Percentiles rank a stretch among this genome's conserved stretches.
phyloP scores from a whole-genome alignment of 2,797 vertebrate genomes.

The Galaxias olidus region DNA sequence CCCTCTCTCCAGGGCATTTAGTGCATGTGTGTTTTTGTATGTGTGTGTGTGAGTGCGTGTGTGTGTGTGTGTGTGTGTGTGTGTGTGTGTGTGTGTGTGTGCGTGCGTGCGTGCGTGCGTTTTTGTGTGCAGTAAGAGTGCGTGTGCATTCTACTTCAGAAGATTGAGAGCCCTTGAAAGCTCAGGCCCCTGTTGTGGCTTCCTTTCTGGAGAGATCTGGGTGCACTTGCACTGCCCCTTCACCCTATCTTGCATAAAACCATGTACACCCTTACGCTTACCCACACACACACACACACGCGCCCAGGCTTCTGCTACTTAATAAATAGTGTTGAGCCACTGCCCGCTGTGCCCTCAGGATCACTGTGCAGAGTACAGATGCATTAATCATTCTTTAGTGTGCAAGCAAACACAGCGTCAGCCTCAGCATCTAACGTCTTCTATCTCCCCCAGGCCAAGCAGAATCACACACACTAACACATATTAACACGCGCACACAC shows the following conservation, averaged over 20 bases:
- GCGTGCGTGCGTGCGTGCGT: too few relatives aligned
- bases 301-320: conserved; percentile 32
- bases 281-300: neutral
- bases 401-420: conserved; percentile 49
- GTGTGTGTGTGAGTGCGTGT: too few relatives aligned
- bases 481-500: conserved; percentile 6
- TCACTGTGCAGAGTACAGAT: conserved; percentile 58
- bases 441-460: conserved; percentile 8
- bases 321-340: conserved; percentile 67
- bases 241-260: too few relatives aligned
- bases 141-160: conserved; percentile 7
- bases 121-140: too few relatives aligned
- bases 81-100: neutral
- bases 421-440: conserved; percentile 27
- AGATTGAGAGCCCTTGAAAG: conserved; percentile 47
- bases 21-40: neutral
- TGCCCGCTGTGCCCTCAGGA: conserved; percentile 62
- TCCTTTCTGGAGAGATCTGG: conserved; percentile 36
- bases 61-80: too few relatives aligned
- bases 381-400: conserved; percentile 69
- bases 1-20: neutral
- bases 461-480: conserved; percentile 2
- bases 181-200: conserved; percentile 32
- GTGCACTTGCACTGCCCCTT: conserved; percentile 23
- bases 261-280: conserved; percentile 1